Conservation (phyloP, 2,888 invertebrate species). For the Tinea semifulvella region DNA sequence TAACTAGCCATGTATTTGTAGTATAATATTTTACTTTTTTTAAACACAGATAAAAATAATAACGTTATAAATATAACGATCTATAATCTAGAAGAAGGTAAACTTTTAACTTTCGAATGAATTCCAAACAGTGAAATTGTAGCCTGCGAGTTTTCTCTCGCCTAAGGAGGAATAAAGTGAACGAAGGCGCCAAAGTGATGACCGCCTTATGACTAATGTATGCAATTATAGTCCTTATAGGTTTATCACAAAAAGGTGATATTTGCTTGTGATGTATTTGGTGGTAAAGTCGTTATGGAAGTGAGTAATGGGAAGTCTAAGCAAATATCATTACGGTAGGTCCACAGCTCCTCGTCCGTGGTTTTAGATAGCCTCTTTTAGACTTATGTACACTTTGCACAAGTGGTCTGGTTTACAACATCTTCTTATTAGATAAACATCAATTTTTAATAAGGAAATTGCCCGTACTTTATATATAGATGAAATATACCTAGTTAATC, state of each 20-base stretch:
- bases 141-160: constrained; percentile 30
- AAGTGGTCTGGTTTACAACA: constrained; percentile 11
- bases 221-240: constrained; percentile 19
- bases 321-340: constrained; percentile 54
- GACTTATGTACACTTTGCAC: constrained; percentile 10
- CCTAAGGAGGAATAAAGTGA: constrained; percentile 39
- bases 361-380: constrained; percentile 40
- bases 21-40: too few relatives aligned
- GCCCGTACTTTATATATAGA: too few relatives aligned
- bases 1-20: too few relatives aligned
- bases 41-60: too few relatives aligned
- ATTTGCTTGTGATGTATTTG: constrained; percentile 5
- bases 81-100: constrained; percentile 22
- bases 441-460: neutral
- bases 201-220: neutral
- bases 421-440: constrained; percentile 1
- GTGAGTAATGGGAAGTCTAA: constrained; percentile 24
- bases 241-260: neutral
- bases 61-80: too few relatives aligned
- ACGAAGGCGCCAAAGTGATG: constrained; percentile 12
- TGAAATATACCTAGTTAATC: too few relatives aligned
- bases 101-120: constrained; percentile 42
- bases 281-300: neutral
- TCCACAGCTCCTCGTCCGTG: constrained; percentile 40
- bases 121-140: constrained; percentile 50